A percentile compares a stretch with the other conserved stretches of the same genome.
phyloP scores from a whole-genome alignment of 2,113 vertebrate species.

The Chunga burmeisteri region DNA sequence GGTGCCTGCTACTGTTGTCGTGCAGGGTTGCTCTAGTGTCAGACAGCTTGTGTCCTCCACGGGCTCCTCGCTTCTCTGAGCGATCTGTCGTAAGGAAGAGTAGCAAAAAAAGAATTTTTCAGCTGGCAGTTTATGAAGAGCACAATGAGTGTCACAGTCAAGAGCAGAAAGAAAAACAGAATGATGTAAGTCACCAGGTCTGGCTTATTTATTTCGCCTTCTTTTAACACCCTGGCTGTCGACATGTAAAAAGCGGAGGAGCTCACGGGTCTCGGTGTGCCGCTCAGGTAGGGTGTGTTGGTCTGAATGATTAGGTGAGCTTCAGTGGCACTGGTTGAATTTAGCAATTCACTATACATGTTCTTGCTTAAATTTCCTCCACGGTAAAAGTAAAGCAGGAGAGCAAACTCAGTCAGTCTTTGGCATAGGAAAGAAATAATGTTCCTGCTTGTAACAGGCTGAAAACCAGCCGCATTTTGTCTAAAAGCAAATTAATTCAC shows the following conservation, averaged over 20 bases:
- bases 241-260: constrained; percentile 89
- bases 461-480: constrained; percentile 27
- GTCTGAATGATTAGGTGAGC: constrained; percentile 84
- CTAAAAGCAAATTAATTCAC: background rate
- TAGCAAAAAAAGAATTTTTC: constrained; percentile 94
- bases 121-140: constrained; percentile 98
- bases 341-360: constrained; percentile 87
- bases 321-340: constrained; percentile 86
- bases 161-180: constrained; percentile 91
- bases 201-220: constrained; percentile 89
- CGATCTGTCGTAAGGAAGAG: constrained; percentile 96
- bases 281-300: constrained; percentile 83
- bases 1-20: background rate
- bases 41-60: constrained; percentile 85
- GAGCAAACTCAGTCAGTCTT: background rate
- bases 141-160: constrained; percentile 91
- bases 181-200: constrained; percentile 93
- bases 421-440: background rate
- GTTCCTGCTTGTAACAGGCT: background rate
- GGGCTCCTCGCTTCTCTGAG: constrained; percentile 91
- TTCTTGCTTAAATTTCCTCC: constrained; percentile 40
- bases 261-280: constrained; percentile 88
- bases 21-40: background rate
- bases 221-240: constrained; percentile 84
- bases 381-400: background rate